These are phyloP conservation scores for Poicephalus meyeri DNA, from an alignment of 2,113 vertebrate genomes.

Conservation along the genomic window DNA sequence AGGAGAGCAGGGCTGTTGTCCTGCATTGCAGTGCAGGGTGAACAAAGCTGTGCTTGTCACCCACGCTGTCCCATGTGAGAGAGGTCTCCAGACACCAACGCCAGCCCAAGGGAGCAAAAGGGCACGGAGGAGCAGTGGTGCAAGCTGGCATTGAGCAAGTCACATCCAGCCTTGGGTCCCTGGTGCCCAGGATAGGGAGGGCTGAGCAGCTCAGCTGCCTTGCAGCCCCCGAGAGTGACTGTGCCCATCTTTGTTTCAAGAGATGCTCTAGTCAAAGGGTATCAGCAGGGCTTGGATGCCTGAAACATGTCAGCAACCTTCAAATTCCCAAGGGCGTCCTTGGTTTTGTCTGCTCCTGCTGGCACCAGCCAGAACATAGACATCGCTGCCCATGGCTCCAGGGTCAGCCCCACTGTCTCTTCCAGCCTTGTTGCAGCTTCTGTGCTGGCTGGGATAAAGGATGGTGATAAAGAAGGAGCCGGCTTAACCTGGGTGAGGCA, in stretches of 20 bases:
- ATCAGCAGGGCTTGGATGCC: neutral
- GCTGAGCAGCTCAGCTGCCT: neutral
- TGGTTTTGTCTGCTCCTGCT: neutral
- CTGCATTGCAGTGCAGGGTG: neutral
- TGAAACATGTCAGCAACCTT: neutral
- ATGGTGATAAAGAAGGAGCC: neutral
- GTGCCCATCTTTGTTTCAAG: too few relatives aligned
- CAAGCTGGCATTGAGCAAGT: fast-evolving
- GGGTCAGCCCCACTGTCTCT: neutral
- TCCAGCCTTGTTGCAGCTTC: neutral
- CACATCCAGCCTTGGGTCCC: neutral
- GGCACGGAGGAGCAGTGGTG: neutral
- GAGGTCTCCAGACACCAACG: neutral
- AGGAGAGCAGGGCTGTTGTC: neutral
- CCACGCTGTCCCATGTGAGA: slow-evolving; percentile 8
- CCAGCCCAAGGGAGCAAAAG: neutral
- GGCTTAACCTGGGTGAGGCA: neutral
- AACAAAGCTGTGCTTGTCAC: slow-evolving; percentile 38
- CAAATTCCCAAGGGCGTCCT: neutral
- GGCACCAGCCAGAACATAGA: neutral
- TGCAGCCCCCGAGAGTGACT: neutral
- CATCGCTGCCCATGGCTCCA: fast-evolving
- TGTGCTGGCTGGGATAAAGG: neutral
- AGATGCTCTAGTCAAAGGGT: neutral
- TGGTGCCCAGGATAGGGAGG: neutral